Conservation (phyloP, 2,113 vertebrate genomes). For the Tylochromis polylepis region DNA sequence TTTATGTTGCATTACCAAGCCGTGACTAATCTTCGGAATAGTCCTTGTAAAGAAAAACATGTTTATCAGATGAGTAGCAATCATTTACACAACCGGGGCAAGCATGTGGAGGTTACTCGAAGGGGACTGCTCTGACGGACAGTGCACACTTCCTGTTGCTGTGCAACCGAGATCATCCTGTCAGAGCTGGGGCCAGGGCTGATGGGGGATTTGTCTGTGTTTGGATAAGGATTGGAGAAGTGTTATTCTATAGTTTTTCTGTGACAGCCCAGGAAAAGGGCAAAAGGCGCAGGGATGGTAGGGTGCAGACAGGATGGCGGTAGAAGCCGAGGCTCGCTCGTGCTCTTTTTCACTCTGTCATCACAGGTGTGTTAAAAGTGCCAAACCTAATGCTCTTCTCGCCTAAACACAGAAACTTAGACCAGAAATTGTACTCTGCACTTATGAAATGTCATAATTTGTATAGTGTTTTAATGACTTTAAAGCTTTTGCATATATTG, state of each 20-base stretch:
- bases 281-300: slow-evolving; percentile 56
- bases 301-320: slow-evolving; percentile 67
- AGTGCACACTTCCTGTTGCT: slow-evolving; percentile 68
- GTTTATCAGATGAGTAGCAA: slow-evolving; percentile 47
- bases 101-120: slow-evolving; percentile 54
- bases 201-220: slow-evolving; percentile 72
- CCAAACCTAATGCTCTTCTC: slow-evolving; percentile 31
- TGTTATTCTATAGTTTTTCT: slow-evolving; percentile 71
- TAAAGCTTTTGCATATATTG: neutral
- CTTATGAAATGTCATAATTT: neutral
- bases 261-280: slow-evolving; percentile 67
- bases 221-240: slow-evolving; percentile 75
- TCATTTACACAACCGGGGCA: slow-evolving; percentile 58
- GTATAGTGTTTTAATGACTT: neutral
- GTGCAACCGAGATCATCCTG: slow-evolving; percentile 68
- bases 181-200: slow-evolving; percentile 59
- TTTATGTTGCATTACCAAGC: slow-evolving; percentile 28
- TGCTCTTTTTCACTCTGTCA: slow-evolving; percentile 66
- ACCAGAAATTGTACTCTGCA: neutral
- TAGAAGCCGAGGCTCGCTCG: slow-evolving; percentile 30
- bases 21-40: slow-evolving; percentile 25
- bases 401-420: neutral
- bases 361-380: slow-evolving; percentile 62
- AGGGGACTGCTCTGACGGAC: slow-evolving; percentile 62
- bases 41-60: slow-evolving; percentile 44